Base-by-base conservation (phyloP, 1,140 invertebrate species). In the Callitettix versicolor region DNA sequence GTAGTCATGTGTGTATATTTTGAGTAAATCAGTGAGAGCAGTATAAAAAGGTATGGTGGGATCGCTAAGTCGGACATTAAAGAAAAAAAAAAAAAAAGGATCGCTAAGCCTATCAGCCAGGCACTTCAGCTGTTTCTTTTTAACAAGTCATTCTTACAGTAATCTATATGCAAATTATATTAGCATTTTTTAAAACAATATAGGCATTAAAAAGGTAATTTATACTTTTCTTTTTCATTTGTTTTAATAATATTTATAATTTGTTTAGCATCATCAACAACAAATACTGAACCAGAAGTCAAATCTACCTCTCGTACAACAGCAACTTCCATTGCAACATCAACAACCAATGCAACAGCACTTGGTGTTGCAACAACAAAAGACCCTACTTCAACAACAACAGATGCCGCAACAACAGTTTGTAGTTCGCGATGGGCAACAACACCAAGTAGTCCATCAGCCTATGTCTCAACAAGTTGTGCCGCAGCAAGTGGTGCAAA, bases 281-380 rank as follows among this genome's bases (percentile, higher is more conserved):
- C 62, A 53, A 59, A 53, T 56, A 48, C 43, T 62, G 38, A 55
- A 60, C 47, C 67, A 63, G 21, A 63, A 62, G 24, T 63, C 58
- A 58, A 66, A 62, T 34, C 63, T 68, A 55, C 62, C 70, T 22
- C 68, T 70, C 47, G 53, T 53, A 24, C 71, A 73, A 53, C 64
- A 63, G 52, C 63, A 69, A 14, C 69, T 67, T 49, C 73, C 73
- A 24, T 71, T 75, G 56, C 68, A 71, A 9, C 59, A 71, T 51
- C 75, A 73, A 67, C 67, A 75, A 43, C 76, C 77, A 33, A 18
- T 64, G 24, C 59, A 65, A 57, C 66, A 69, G 52, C 67, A 68
- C 49, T 36, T 60, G 24, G 60, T 58, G 9, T 63, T 66, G 11
- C 55, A 51, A 58, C 60, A 61, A 30, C 63, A 62, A 51, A 57